phyloP scores from a whole-genome alignment of 2,113 vertebrate species.

The Dasypus novemcinctus region DNA sequence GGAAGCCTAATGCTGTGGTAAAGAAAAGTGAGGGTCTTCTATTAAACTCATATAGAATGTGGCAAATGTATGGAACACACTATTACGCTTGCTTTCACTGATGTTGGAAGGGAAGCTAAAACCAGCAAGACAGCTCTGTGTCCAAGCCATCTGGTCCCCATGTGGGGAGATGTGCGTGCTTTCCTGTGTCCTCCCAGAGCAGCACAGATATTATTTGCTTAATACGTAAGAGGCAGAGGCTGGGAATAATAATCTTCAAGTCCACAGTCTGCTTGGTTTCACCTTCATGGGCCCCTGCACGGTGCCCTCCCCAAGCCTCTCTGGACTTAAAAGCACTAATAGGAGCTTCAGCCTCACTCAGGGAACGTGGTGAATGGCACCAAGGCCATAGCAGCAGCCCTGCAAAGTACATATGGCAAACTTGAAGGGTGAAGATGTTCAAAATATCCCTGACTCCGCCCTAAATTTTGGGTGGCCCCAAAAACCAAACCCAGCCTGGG shows the following conservation, averaged over 20 bases:
- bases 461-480: slow-evolving; percentile 69
- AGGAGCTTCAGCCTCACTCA: not conserved
- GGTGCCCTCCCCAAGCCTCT: slow-evolving; percentile 53
- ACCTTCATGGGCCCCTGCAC: slow-evolving; percentile 55
- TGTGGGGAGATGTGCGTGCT: slow-evolving; percentile 74
- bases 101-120: slow-evolving; percentile 55
- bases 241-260: slow-evolving; percentile 68
- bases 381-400: not conserved
- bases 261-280: slow-evolving; percentile 60
- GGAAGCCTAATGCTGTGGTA: not conserved
- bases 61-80: slow-evolving; percentile 32
- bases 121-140: slow-evolving; percentile 50
- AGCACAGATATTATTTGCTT: slow-evolving; percentile 75
- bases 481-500: slow-evolving; percentile 22
- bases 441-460: slow-evolving; percentile 45
- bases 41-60: slow-evolving; percentile 9
- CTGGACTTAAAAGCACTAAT: slow-evolving; percentile 49
- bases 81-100: slow-evolving; percentile 59
- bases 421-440: slow-evolving; percentile 54
- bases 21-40: not conserved
- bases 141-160: slow-evolving; percentile 75
- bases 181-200: slow-evolving; percentile 60
- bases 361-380: not conserved
- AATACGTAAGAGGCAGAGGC: slow-evolving; percentile 63
- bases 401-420: slow-evolving; percentile 62